phyloP scores from a whole-genome alignment of 2,113 vertebrate species.

The Bucco capensis region DNA sequence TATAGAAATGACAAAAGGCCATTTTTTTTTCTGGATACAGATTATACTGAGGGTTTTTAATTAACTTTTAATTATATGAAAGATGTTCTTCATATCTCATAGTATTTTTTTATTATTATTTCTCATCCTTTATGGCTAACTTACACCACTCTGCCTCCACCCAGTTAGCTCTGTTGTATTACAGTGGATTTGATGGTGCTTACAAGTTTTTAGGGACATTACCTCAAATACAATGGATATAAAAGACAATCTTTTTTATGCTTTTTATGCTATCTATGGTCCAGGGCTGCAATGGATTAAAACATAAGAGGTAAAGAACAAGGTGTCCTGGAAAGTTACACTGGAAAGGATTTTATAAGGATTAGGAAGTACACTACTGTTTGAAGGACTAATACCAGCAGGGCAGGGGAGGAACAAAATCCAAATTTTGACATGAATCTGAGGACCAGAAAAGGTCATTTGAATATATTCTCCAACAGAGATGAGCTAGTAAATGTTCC shows the following conservation, averaged over 20 bases:
- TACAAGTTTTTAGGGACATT: background rate
- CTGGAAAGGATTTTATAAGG: background rate
- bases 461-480: background rate
- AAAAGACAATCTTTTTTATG: background rate
- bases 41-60: conserved; percentile 1
- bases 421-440: background rate
- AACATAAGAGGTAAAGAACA: background rate
- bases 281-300: background rate
- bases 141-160: background rate
- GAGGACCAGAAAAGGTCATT: background rate
- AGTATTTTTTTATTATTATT: background rate
- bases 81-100: background rate
- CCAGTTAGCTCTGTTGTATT: background rate
- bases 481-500: background rate
- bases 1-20: conserved; percentile 4
- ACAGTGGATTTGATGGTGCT: background rate
- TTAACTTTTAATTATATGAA: conserved; percentile 38
- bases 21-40: background rate
- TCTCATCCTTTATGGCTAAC: background rate
- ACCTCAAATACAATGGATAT: background rate
- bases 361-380: background rate
- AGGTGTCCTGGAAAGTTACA: background rate
- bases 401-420: no score
- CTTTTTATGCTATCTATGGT: background rate
- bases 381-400: background rate